phyloP scores from a whole-genome alignment of 2,888 invertebrate genomes.

The Stenotaenia linearis region DNA sequence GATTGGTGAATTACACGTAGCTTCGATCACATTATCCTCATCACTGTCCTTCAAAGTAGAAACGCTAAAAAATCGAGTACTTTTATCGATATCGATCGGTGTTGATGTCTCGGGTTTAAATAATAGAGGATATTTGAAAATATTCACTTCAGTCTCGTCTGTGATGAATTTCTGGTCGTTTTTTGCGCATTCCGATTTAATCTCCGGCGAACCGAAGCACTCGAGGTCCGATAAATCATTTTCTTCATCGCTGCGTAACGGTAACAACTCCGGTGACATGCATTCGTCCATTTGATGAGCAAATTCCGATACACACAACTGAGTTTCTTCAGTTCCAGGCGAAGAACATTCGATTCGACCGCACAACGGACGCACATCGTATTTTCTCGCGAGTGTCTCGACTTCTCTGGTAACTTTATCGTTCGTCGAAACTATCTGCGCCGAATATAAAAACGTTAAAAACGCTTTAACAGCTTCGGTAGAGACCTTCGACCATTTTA shows the following conservation, averaged over 20 bases:
- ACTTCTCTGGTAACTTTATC: neutral
- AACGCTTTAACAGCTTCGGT: neutral
- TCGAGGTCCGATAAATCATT: neutral
- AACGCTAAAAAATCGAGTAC: neutral
- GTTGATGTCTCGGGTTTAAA: neutral
- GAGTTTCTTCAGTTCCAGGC: too few relatives aligned
- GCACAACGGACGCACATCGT: neutral
- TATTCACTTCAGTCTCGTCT: neutral
- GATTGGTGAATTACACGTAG: neutral
- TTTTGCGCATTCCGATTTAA: neutral
- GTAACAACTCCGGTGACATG: neutral
- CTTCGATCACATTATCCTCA: neutral
- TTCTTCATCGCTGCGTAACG: neutral
- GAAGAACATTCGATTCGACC: too few relatives aligned
- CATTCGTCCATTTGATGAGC: neutral
- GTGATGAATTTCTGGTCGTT: too few relatives aligned
- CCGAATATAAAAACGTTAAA: neutral
- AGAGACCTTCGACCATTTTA: neutral
- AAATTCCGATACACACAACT: too few relatives aligned
- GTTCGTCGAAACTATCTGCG: neutral
- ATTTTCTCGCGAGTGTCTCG: neutral
- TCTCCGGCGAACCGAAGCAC: neutral
- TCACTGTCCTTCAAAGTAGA: neutral
- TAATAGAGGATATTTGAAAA: neutral
- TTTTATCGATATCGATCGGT: neutral